phyloP scores from a whole-genome alignment of 2,888 invertebrate species.

The Schizaphis graminum region DNA sequence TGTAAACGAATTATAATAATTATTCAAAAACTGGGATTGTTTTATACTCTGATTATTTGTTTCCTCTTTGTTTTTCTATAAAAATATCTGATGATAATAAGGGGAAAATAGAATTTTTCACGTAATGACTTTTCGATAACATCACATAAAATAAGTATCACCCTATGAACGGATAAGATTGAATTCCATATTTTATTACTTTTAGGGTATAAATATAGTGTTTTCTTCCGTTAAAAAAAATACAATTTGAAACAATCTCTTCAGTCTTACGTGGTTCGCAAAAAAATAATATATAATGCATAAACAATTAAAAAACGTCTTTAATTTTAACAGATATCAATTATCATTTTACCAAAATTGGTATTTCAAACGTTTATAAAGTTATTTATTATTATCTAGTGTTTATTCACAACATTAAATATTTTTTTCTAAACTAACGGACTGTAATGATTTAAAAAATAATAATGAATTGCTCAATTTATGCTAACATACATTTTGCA shows the following conservation, averaged over 20 bases:
- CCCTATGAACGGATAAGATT: conserved; percentile 36
- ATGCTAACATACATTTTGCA: background rate
- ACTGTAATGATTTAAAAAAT: background rate
- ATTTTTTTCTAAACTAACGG: background rate
- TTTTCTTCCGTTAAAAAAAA: background rate
- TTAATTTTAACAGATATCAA: background rate
- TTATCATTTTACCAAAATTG: background rate
- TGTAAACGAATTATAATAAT: background rate
- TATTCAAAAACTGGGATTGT: background rate
- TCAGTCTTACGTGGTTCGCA: background rate
- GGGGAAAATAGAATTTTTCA: conserved; percentile 50
- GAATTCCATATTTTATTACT: conserved; percentile 56
- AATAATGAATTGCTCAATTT: background rate
- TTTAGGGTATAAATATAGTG: conserved; percentile 11
- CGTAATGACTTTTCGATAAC: conserved; percentile 47
- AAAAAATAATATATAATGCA: background rate
- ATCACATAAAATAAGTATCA: conserved; percentile 40
- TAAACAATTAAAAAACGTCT: background rate
- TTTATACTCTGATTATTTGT: conserved; percentile 29
- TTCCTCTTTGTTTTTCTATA: conserved; percentile 41
- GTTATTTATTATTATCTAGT: background rate
- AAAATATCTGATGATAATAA: conserved; percentile 33
- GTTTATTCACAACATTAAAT: background rate
- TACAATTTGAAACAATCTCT: conserved; percentile 25
- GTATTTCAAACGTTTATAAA: background rate